Percentiles rank a stretch among this genome's conserved stretches.
Conservation (phyloP, 2,113 vertebrate species). For the Limnothrissa miodon region DNA sequence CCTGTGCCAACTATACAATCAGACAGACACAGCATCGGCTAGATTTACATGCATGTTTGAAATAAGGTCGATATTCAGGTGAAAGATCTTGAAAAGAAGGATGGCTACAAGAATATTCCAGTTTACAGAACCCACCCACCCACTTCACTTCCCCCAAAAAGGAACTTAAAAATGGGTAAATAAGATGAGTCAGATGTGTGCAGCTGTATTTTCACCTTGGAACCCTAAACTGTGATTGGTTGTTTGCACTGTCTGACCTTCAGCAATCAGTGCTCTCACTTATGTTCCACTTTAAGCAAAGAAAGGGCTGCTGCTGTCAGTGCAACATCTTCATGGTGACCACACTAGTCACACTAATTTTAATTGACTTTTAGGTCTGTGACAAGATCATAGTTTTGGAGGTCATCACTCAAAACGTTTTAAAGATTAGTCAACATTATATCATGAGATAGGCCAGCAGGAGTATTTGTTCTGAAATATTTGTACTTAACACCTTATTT, state of each 20-base stretch:
- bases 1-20: background rate
- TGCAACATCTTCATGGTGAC: background rate
- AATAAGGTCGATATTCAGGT: too few relatives aligned
- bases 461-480: too few relatives aligned
- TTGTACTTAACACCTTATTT: too few relatives aligned
- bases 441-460: too few relatives aligned
- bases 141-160: background rate
- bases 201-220: background rate
- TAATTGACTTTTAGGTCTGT: background rate
- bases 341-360: background rate
- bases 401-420: background rate
- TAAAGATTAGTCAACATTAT: constrained; percentile 2
- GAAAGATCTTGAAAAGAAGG: too few relatives aligned
- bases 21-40: too few relatives aligned
- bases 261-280: background rate
- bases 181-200: background rate
- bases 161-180: background rate
- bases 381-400: background rate
- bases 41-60: too few relatives aligned
- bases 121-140: too few relatives aligned
- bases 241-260: background rate
- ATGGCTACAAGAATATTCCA: too few relatives aligned
- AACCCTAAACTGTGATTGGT: too few relatives aligned
- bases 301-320: background rate
- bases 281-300: background rate